Evolutionary conservation across 2,113 vertebrate genomes (phyloP).

Genomic region (Cynocephalus volans): DNA sequence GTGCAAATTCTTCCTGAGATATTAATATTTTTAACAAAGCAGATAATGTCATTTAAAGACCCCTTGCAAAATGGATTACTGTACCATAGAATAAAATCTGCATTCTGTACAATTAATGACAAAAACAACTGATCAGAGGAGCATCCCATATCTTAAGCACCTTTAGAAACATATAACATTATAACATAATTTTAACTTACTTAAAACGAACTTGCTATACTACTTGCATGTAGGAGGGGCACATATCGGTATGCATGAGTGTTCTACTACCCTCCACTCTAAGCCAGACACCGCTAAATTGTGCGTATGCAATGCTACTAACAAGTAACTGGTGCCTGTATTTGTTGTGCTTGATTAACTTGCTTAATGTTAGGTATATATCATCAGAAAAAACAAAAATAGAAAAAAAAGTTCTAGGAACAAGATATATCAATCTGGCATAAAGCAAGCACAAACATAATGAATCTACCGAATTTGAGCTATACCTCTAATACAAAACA

Average conservation of each 20-base stretch:
- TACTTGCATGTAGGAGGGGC: neutral
- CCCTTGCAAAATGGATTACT: neutral
- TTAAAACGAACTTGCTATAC: slow-evolving; percentile 10
- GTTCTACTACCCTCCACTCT: too few relatives aligned
- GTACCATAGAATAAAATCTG: neutral
- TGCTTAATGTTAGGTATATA: neutral
- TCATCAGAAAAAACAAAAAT: neutral
- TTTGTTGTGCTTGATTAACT: neutral
- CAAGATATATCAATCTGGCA: neutral
- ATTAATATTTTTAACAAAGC: slow-evolving; percentile 13
- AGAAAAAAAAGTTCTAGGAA: neutral
- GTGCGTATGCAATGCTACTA: neutral
- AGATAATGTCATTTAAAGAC: neutral
- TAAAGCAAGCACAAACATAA: neutral
- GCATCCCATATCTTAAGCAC: neutral
- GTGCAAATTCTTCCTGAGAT: neutral
- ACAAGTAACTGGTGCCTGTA: neutral
- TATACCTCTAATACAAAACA: neutral
- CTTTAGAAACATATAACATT: neutral
- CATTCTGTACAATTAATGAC: neutral
- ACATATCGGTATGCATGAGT: neutral
- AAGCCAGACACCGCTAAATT: neutral
- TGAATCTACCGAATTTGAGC: neutral
- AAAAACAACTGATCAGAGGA: neutral
- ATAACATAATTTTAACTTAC: neutral